phyloP scores from a whole-genome alignment of 2,888 invertebrate species.

The Glyphotaelius pellucidus region DNA sequence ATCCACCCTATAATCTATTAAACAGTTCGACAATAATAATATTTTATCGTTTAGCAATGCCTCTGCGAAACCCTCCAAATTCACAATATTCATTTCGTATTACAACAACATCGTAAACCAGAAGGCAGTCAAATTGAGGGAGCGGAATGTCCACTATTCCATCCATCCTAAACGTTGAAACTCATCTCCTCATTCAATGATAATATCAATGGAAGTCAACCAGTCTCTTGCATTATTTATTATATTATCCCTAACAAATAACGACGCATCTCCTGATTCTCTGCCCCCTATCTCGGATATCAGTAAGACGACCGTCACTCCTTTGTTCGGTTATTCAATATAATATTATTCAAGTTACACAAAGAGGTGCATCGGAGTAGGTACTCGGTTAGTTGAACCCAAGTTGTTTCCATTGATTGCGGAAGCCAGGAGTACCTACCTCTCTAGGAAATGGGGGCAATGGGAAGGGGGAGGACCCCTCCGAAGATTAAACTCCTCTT shows the following conservation, averaged over 20 bases:
- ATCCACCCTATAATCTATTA: neutral
- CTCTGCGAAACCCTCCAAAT: neutral
- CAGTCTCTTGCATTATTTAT: neutral
- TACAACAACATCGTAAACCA: neutral
- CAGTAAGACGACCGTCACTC: constrained; percentile 20
- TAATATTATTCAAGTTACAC: constrained; percentile 34
- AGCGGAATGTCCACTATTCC: neutral
- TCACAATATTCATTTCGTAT: neutral
- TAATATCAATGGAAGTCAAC: neutral
- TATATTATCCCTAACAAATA: neutral
- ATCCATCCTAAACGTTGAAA: neutral
- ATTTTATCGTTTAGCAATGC: neutral
- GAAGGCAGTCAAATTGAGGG: neutral
- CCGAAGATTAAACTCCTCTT: constrained; percentile 39
- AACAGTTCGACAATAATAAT: neutral
- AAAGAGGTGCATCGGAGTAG: constrained; percentile 36
- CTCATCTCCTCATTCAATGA: neutral
- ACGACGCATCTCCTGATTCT: neutral
- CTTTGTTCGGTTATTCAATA: constrained; percentile 46
- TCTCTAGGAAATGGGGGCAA: constrained; percentile 25
- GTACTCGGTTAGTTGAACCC: constrained; percentile 1
- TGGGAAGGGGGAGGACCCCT: neutral
- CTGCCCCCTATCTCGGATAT: neutral
- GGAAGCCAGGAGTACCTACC: constrained; percentile 23
- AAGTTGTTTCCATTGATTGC: constrained; percentile 41